Percentiles rank a stretch among this genome's conserved stretches.
Evolutionary conservation across 2,888 invertebrate genomes (phyloP).

Genomic region (Mythimna loreyi): DNA sequence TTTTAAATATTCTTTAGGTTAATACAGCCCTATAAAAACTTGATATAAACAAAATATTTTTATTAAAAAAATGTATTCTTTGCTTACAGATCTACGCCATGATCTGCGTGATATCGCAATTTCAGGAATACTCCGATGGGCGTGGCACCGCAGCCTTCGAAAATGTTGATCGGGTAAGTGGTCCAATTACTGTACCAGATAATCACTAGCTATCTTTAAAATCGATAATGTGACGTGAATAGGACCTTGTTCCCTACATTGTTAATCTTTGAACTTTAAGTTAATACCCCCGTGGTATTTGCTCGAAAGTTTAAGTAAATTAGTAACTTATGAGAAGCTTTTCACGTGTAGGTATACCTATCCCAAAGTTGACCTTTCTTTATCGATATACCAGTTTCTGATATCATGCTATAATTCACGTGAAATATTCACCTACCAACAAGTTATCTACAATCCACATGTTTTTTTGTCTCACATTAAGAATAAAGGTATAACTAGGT

Average conservation of each 20-base stretch:
- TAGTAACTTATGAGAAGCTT: background rate
- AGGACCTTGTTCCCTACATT: background rate
- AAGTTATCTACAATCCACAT: background rate
- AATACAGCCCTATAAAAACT: no score
- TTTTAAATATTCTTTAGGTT: no score
- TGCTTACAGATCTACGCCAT: conserved; percentile 93
- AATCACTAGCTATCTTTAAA: background rate
- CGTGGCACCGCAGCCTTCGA: conserved; percentile 93
- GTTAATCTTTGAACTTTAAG: background rate
- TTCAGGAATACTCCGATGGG: conserved; percentile 94
- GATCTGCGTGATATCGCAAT: conserved; percentile 96
- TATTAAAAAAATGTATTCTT: background rate
- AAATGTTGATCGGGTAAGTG: conserved; percentile 86
- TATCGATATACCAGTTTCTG: background rate
- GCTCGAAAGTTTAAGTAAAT: background rate
- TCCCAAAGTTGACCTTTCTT: background rate
- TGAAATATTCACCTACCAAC: background rate
- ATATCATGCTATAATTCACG: background rate
- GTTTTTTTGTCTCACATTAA: background rate
- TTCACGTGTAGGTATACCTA: background rate
- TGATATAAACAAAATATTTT: no score
- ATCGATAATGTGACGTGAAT: background rate
- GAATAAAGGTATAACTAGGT: no score
- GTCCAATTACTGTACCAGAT: background rate
- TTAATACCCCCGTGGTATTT: background rate